Conservation (phyloP, 2,888 invertebrate species). For the Drosophila greeni region DNA sequence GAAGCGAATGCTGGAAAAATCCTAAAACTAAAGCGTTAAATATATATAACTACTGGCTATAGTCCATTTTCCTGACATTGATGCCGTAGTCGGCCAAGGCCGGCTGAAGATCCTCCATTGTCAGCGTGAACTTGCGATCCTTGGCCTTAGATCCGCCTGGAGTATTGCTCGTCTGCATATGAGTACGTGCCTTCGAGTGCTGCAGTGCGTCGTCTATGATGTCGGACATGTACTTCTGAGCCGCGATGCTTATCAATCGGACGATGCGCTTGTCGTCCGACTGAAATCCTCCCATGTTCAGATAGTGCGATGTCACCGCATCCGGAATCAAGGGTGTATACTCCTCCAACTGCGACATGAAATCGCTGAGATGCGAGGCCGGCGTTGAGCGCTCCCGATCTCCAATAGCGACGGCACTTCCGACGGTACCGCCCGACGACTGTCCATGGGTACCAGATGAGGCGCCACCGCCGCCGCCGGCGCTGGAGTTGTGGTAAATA, state of each 20-base stretch:
- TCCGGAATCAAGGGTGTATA: conserved; percentile 95
- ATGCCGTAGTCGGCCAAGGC: conserved; percentile 98
- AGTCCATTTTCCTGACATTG: conserved; percentile 87
- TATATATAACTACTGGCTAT: conserved; percentile 47
- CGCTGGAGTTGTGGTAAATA: conserved; percentile 56
- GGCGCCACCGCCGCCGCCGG: conserved; percentile 1
- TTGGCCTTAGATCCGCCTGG: conserved; percentile 77
- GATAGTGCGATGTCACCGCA: conserved; percentile 79
- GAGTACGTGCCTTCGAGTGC: conserved; percentile 93
- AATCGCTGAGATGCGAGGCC: conserved; percentile 62
- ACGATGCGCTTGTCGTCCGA: conserved; percentile 94
- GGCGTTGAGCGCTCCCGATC: conserved; percentile 47
- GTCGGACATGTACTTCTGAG: conserved; percentile 98
- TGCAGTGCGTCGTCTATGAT: conserved; percentile 98
- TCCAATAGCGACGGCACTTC: neutral
- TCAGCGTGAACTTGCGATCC: conserved; percentile 91
- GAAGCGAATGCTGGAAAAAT: neutral
- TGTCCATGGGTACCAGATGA: conserved; percentile 14
- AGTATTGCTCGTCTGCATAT: conserved; percentile 53
- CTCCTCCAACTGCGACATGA: conserved; percentile 83
- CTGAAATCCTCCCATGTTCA: conserved; percentile 88
- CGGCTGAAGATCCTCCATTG: conserved; percentile 96
- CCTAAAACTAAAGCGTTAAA: neutral
- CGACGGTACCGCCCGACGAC: neutral
- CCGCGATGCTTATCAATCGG: conserved; percentile 94